Conservation (phyloP, 2,888 invertebrate genomes). For the Ethmia dodecea region DNA sequence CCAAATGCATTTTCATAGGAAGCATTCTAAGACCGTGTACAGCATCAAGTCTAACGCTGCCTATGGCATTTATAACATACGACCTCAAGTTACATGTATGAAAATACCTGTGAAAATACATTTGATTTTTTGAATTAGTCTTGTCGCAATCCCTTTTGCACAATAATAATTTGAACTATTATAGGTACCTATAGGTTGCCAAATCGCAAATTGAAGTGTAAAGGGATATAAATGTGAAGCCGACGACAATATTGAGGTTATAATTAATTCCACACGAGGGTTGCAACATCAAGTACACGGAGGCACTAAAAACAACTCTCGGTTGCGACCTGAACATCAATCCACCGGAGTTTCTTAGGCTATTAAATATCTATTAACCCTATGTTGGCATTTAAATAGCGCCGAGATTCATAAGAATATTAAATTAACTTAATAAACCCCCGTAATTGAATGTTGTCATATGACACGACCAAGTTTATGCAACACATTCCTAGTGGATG, state of each 20-base stretch:
- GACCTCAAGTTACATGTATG: too few species aligned
- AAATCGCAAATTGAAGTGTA: too few species aligned
- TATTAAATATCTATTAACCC: conserved; percentile 40
- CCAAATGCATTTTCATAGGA: too few species aligned
- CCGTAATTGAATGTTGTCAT: not conserved
- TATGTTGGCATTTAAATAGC: conserved; percentile 25
- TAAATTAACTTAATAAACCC: not conserved
- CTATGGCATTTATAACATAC: too few species aligned
- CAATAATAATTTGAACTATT: too few species aligned
- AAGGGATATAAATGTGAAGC: conserved; percentile 2
- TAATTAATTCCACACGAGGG: conserved; percentile 17
- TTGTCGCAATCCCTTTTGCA: too few species aligned
- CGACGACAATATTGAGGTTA: conserved; percentile 3
- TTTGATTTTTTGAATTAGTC: too few species aligned
- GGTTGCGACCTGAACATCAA: conserved; percentile 23
- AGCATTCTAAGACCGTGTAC: too few species aligned
- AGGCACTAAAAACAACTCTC: conserved; percentile 24
- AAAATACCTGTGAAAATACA: too few species aligned
- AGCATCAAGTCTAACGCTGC: too few species aligned
- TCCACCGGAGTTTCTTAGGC: conserved; percentile 20
- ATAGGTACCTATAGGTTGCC: too few species aligned
- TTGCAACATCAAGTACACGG: conserved; percentile 20
- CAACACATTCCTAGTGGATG: conserved; percentile 1
- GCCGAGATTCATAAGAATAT: not conserved
- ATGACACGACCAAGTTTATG: conserved; percentile 1